These are phyloP conservation scores for Platalea minor DNA, from an alignment of 2,797 vertebrate genomes.

Conservation along the genomic window DNA sequence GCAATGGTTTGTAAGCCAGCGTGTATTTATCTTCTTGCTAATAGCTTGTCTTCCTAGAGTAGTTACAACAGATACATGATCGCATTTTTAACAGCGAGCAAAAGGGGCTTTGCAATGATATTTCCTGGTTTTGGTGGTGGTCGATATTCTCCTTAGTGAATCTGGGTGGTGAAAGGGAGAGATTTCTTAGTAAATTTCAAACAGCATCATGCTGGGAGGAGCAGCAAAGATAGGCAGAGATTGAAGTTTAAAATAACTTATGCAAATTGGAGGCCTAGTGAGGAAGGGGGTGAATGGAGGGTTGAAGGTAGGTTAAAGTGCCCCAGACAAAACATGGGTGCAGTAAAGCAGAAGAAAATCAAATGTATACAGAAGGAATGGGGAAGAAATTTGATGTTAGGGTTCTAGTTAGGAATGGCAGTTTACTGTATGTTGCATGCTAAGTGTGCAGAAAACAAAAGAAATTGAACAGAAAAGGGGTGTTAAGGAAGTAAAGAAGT, in stretches of 20 bases:
- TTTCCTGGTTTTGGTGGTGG: neutral
- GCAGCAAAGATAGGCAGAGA: neutral
- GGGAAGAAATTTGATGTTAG: neutral
- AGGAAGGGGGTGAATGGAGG: neutral
- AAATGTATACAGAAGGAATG: neutral
- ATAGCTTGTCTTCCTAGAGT: neutral
- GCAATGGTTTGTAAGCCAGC: neutral
- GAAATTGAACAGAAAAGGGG: neutral
- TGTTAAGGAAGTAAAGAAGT: neutral
- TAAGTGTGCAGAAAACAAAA: neutral
- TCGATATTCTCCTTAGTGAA: neutral
- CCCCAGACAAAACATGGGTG: neutral
- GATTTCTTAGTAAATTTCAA: neutral
- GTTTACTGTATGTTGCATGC: neutral
- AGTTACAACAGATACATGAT: neutral
- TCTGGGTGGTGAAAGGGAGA: neutral
- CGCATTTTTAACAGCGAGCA: neutral
- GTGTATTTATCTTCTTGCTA: neutral
- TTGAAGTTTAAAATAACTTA: neutral
- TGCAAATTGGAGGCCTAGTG: neutral
- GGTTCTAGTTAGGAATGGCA: neutral
- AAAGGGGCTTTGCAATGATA: neutral
- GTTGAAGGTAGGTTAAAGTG: neutral
- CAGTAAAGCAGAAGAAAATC: neutral
- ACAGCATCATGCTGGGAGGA: neutral